Evolutionary conservation across 1,140 invertebrate species (phyloP).

Genomic region (Penaeus vannamei): DNA sequence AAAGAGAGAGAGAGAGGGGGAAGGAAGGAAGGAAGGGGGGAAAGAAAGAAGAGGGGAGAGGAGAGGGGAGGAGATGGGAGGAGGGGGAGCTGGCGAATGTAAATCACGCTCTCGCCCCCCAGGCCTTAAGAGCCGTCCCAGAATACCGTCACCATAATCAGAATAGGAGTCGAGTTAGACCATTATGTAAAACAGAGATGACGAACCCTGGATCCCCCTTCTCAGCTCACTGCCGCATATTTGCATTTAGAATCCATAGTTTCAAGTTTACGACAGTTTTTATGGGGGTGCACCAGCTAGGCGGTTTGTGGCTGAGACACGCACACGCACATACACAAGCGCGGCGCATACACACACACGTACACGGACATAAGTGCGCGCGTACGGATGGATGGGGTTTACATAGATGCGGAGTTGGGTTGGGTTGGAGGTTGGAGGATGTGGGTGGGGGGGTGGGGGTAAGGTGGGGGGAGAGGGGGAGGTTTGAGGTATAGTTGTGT

Average conservation of each 20-base stretch:
- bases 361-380: too few species aligned
- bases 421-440: too few species aligned
- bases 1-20: neutral
- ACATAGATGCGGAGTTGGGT: neutral
- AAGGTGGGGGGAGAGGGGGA: too few species aligned
- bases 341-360: too few species aligned
- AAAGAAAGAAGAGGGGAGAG: neutral
- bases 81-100: too few species aligned
- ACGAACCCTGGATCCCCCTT: conserved; percentile 59
- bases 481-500: too few species aligned
- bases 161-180: conserved; percentile 51
- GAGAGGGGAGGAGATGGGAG: too few species aligned
- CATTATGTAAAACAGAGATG: conserved; percentile 65
- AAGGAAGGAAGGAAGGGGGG: neutral
- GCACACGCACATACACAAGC: too few species aligned
- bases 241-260: conserved; percentile 66
- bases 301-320: conserved; percentile 52
- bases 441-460: too few species aligned
- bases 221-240: conserved; percentile 58
- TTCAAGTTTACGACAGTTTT: conserved; percentile 64
- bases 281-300: conserved; percentile 54
- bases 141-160: conserved; percentile 60
- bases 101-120: too few species aligned
- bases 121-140: conserved; percentile 52
- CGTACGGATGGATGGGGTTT: neutral